A percentile compares a stretch with the other conserved stretches of the same genome.
Conservation (phyloP, 2,888 invertebrate genomes). For the Atherix ibis region DNA sequence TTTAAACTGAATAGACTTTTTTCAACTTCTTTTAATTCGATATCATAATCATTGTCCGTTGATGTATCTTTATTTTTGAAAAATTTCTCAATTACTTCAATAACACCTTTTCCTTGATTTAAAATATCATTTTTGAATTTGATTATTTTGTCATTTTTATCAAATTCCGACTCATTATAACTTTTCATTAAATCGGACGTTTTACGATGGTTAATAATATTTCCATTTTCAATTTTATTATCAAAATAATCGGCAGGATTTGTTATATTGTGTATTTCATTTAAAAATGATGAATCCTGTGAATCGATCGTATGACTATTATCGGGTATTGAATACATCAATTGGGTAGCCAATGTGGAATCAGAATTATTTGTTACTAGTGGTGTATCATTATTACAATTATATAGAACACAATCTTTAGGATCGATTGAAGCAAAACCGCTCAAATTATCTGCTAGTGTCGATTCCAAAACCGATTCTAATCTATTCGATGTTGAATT, state of each 20-base stretch:
- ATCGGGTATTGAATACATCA: conserved; percentile 75
- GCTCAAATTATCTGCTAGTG: conserved; percentile 60
- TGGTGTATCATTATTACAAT: conserved; percentile 27
- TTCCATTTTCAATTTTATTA: conserved; percentile 24
- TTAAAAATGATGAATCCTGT: conserved; percentile 32
- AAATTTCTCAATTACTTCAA: conserved; percentile 22
- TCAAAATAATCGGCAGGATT: conserved; percentile 30
- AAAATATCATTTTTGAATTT: conserved; percentile 23
- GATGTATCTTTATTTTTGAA: conserved; percentile 13
- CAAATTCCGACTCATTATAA: conserved; percentile 17
- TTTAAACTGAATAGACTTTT: conserved; percentile 30
- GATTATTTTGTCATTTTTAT: conserved; percentile 29
- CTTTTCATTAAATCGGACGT: conserved; percentile 21
- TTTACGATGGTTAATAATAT: conserved; percentile 20
- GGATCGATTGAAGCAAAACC: conserved; percentile 70
- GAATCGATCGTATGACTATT: conserved; percentile 64
- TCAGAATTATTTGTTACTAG: conserved; percentile 34
- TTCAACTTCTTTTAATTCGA: conserved; percentile 26
- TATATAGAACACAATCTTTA: conserved; percentile 33
- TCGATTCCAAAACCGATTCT: conserved; percentile 62
- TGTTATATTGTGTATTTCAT: conserved; percentile 27
- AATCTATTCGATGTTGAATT: conserved; percentile 31
- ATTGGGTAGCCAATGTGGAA: conserved; percentile 49
- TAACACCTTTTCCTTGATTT: conserved; percentile 20
- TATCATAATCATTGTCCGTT: conserved; percentile 19